phyloP scores from a whole-genome alignment of 2,113 vertebrate species.

The Girardinichthys multiradiatus region DNA sequence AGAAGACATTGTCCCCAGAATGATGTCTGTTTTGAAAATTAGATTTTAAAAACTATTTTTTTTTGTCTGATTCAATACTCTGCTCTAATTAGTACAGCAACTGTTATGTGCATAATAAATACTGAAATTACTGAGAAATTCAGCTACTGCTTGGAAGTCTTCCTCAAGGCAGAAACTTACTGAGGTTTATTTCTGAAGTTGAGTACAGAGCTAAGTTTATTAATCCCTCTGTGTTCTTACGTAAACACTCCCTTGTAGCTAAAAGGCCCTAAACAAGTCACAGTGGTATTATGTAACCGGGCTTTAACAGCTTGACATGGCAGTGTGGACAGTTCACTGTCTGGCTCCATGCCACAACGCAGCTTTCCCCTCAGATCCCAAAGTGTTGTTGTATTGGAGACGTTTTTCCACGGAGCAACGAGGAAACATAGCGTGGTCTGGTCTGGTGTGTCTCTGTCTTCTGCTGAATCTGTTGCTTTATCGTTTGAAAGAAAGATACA shows the following conservation, averaged over 20 bases:
- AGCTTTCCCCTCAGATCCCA: not conserved
- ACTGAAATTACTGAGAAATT: not conserved
- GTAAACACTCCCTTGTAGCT: conserved; percentile 44
- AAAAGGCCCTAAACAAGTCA: conserved; percentile 40
- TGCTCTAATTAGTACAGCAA: too few species aligned
- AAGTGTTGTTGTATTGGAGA: not conserved
- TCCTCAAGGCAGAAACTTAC: not conserved
- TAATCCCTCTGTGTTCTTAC: conserved; percentile 42
- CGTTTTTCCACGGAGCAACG: too few species aligned
- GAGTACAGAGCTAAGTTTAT: conserved; percentile 14
- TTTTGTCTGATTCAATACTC: too few species aligned
- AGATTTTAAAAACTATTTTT: too few species aligned
- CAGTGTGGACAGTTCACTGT: not conserved
- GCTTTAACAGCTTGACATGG: conserved; percentile 2
- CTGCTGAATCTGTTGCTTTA: too few species aligned
- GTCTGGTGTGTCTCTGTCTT: too few species aligned
- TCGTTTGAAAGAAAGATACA: too few species aligned
- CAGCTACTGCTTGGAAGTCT: not conserved
- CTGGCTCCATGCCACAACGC: not conserved
- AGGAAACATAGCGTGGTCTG: too few species aligned
- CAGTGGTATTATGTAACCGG: conserved; percentile 36
- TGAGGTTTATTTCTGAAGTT: not conserved
- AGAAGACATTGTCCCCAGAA: too few species aligned
- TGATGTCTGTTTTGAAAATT: too few species aligned
- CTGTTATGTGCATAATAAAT: too few species aligned